Base-by-base conservation (phyloP, 2,797 vertebrate species). In the Crenichthys baileyi region DNA sequence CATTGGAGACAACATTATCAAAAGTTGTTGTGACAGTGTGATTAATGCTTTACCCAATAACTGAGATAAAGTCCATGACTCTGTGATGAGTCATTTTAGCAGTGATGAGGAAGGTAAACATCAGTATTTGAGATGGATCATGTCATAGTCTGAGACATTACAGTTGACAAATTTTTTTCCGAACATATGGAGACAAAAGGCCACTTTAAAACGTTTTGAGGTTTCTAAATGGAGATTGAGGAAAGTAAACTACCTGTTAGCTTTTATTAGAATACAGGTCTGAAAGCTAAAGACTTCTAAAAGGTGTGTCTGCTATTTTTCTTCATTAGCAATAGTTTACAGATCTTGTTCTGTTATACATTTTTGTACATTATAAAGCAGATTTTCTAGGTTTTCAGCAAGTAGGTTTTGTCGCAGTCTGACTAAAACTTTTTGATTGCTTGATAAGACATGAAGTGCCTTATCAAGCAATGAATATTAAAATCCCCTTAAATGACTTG, bases 1-100 rank as follows among this genome's bases (percentile, higher is more conserved):
- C 81, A 86, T 80, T 74, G 73, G 81, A 86, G 77, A 90, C 72
- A 68, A 73, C 16, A 24, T 73, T 79, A 90, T 90, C 84, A 89
- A 88, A 90, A 72, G 56, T 76, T 86, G 56, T 90, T 90, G 86
- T 87, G 80, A 85, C 81, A 76, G 70, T 73, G 50, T 71, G 67
- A 88, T 85, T 85, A 77, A 76, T 75, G 80, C 65, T 80, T 63
- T 61, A 81, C 36, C 65, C 68, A 58, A 26, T 48, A 75, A 84
- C 20, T 83, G 61, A 83, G 39, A 79, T 73, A 18, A 72, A 71
- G 39, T 74, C 63, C 79, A 81, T 77, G 76, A 71, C 36, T 70
- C 67, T 76, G 46, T 67, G 73, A 86, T 84, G 68, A 90, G 79
- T 88, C 79, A 87, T 83, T 88, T 79, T 50, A 83, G 36, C 4